These are phyloP conservation scores for Dermatemys mawii DNA, from an alignment of 2,113 vertebrate species.

Conservation along the genomic window DNA sequence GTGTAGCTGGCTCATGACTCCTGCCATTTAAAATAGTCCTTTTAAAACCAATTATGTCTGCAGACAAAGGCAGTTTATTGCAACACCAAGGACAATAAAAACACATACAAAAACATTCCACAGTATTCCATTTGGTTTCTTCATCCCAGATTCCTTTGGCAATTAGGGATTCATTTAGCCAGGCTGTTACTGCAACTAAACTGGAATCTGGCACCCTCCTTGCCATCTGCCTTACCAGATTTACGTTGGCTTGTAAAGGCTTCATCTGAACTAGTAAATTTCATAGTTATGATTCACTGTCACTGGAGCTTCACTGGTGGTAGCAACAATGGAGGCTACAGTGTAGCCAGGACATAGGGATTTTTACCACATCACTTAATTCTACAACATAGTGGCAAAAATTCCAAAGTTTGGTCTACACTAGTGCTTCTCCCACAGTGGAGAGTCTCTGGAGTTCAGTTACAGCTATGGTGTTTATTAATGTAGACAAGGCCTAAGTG, in stretches of 20 bases:
- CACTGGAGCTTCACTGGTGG: not conserved
- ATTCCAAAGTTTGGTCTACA: not conserved
- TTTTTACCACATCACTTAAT: not conserved
- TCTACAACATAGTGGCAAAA: not conserved
- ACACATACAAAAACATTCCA: not conserved
- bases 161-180: not conserved
- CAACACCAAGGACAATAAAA: not conserved
- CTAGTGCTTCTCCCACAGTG: not conserved
- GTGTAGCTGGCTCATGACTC: not conserved
- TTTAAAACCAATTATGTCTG: not conserved
- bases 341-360: fast-evolving
- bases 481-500: not conserved
- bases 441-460: not conserved
- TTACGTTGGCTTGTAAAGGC: not conserved
- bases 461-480: not conserved
- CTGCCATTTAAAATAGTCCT: not conserved
- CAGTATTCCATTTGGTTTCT: not conserved
- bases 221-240: not conserved
- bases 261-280: not conserved
- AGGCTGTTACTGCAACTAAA: not conserved
- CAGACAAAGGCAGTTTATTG: not conserved
- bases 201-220: not conserved
- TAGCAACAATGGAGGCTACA: not conserved
- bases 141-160: not conserved
- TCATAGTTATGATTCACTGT: not conserved